Base-by-base conservation (phyloP, 2,888 invertebrate genomes). In the Syrista parreyssii region DNA sequence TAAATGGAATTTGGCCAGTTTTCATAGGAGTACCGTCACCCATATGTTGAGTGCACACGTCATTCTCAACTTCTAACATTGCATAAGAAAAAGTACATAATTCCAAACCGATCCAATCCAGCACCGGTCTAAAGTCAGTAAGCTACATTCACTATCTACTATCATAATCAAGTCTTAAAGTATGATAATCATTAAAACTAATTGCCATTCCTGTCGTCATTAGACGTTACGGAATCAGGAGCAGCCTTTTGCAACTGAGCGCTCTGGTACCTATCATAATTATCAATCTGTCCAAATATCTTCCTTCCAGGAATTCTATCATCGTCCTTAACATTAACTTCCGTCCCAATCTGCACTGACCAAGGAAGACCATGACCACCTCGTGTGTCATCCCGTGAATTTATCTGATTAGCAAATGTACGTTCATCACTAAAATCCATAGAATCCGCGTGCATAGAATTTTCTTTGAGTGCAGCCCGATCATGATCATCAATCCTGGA, bases 251-350 rank as follows among this genome's bases (percentile, higher is more conserved):
- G 86, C 33, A 86, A 32, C 73, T 86, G 86, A 0, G 84, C 86
- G 23, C 81, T 88, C 23, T 88, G 87, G 76, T 89, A 89, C 68
- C 89, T 87, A 72, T 89, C 86, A 77, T 87, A 90, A 0, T 85
- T 85, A 23, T 87, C 85, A 4, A 80, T 83, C 4, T 89, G 88
- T 4, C 88, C 89, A 32, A 89, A 91, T 74, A 88, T 86, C 77
- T 89, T 89, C 68, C 91, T 86, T 0, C 90, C 91, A 23, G 90
- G 81, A 68, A 89, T 84, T 68, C 89, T 87, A 11, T 90, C 89
- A 71, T 88, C 88, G 4, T 90, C 88, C 78, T 90, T 91, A n/a
- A 90, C 86, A 78, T 82, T 91, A 1, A 90, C 85, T 76, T 91
- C 89, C 0, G 91, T 86, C 6, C 89, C 89, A 31, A 90, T 85